Evolutionary conservation across 2,888 invertebrate genomes (phyloP).

Genomic region (Mactromeris polynyma): DNA sequence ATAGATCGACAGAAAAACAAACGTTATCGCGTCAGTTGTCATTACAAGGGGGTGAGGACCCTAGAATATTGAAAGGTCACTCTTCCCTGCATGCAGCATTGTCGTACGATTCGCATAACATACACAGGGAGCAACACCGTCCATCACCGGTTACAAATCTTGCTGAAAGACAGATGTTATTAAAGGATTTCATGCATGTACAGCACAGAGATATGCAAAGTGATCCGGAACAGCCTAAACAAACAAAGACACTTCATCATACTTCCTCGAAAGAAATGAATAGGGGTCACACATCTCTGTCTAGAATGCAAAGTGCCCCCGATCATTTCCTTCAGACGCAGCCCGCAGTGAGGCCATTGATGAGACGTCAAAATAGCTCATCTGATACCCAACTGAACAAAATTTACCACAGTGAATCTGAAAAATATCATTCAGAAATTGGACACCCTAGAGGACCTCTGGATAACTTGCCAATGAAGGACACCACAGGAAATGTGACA

Average conservation of each 20-base stretch:
- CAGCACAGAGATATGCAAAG: constrained; percentile 25
- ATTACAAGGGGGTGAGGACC: constrained; percentile 93
- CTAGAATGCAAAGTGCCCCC: constrained; percentile 78
- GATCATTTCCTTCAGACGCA: constrained; percentile 76
- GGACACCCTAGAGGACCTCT: constrained; percentile 23
- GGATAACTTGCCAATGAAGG: constrained; percentile 35
- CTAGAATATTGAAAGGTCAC: constrained; percentile 88
- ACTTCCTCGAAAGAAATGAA: background rate
- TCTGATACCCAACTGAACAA: constrained; percentile 90
- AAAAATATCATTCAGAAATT: constrained; percentile 17
- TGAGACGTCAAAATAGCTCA: constrained; percentile 88
- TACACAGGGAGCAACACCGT: background rate
- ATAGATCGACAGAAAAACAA: constrained; percentile 44
- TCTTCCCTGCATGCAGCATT: constrained; percentile 46
- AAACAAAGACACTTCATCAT: background rate
- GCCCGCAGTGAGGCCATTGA: constrained; percentile 81
- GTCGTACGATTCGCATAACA: constrained; percentile 65
- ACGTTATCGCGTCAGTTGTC: constrained; percentile 66
- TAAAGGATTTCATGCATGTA: constrained; percentile 60
- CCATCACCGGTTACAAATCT: background rate
- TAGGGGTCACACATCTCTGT: constrained; percentile 64
- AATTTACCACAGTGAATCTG: constrained; percentile 43
- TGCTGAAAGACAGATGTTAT: constrained; percentile 33
- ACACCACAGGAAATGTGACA: constrained; percentile 48
- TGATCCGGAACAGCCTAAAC: background rate